Evolutionary conservation across 2,113 vertebrate genomes (phyloP), one percentile per base, ranked within the genome.

Genomic region (Semicossyphus pulcher): DNA sequence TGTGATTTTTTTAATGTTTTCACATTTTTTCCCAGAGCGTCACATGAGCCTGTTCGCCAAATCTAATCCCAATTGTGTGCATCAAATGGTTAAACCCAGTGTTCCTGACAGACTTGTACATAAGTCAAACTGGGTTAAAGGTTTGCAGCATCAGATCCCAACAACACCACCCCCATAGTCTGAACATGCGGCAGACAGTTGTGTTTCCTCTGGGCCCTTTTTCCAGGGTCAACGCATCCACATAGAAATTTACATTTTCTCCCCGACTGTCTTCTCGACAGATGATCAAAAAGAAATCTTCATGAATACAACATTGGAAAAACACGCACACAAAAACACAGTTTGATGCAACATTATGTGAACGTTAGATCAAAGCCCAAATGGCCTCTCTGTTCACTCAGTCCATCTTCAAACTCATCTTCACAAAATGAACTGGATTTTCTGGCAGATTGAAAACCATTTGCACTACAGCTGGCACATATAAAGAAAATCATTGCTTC

Each of bases 401-500:
- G 41, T 73, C 49, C 69, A 76, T 85, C 76, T 83, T 85, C 65
- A 88, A 66, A 44, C 80, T 84, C 83, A 80, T 86, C 82, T 78
- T 44, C 72, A 75, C 25, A 74, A 77, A 80, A 82, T 71, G 69
- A 84, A 81, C 63, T 66, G 57, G 75, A 80, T 91, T 87, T 89
- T 84, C 86, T 66, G 74, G 72, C 65, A 80, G 75, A 78, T 73
- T 77, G 78, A 82, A 92, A 87, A 74, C 68, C 76, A 82, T 91
- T 88, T 81, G 77, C 78, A 67, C 59, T 77, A 76, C 78, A 86
- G 90, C 86, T 87, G 86, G 85, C 81, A 81, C 75, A 65, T 86
- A 79, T 80, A 83, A 82, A 89, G 84, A 84, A 86, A 87, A 83
- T 80, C 77, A 75, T 81, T 81, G 83, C 80, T 89, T 91, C 89